Evolutionary conservation across 2,797 vertebrate genomes (phyloP), one percentile per base, ranked within the genome.

Genomic region (Helarctos malayanus): DNA sequence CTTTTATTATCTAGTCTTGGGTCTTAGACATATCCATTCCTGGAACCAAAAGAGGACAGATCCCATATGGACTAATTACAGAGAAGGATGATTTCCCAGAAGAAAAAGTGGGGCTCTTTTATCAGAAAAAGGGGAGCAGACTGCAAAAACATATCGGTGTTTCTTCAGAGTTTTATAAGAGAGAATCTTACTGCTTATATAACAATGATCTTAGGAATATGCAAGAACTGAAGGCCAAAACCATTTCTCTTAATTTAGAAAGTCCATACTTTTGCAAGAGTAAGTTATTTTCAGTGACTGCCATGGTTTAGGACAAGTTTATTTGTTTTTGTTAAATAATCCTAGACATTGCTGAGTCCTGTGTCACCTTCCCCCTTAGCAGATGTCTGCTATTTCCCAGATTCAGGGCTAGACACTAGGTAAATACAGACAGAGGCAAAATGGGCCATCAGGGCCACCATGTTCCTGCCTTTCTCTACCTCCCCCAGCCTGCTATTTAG

Each of bases 251-350:
- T 91, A 35, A 83, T 94, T 73, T 83, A 95, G 76, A 95, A 89
- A 85, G 65, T 78, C 57, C 49, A 35, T 69, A 45, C 45, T 80
- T 96, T 80, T 91, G 16, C 65, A 97, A 75, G 35, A 92, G 21
- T 83, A 75, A 47, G 73, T 81, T 83, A 88, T 88, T 96, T 95
- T 89, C 90, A 95, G 73, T 65, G 83, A 91, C 14, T 89, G 25
- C 56, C 45, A 81, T 85, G 45, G 32, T 27, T 81, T 54, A 97
- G 47, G 41, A 90, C 92, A 90, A 80, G 32, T 71, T 91, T 68
- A 32, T 5, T 38, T 47, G 45, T 13, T 88, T 38, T 35, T 59
- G 15, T 18, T 1, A 41, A 95, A 73, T 52, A 83, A 87, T 73
- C 47, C 54, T 81, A 85, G 45, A 76, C 23, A 69, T 45, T 56